Conservation (phyloP, 2,888 invertebrate genomes). For the Smittia sp. region DNA sequence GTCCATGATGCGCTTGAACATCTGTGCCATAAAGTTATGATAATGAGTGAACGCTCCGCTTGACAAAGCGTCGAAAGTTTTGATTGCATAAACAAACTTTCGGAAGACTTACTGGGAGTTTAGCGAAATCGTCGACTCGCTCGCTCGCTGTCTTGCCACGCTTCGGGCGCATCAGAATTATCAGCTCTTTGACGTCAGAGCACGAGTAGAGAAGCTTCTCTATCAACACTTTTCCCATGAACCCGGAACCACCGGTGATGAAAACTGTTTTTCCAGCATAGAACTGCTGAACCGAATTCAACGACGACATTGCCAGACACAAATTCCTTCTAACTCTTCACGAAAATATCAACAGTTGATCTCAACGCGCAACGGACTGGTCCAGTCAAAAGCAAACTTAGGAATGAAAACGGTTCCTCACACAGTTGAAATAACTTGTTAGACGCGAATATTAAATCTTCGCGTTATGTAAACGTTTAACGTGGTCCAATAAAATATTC, state of each 20-base stretch:
- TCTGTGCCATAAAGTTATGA: conserved; percentile 54
- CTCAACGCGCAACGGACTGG: background rate
- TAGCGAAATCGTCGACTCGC: conserved; percentile 67
- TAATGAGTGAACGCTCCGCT: background rate
- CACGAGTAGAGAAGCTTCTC: conserved; percentile 68
- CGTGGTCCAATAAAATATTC: no score
- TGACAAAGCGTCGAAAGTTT: background rate
- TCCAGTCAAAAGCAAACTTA: background rate
- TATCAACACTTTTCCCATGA: conserved; percentile 64
- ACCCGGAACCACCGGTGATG: conserved; percentile 65
- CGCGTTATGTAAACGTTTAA: no score
- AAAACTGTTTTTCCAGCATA: conserved; percentile 62
- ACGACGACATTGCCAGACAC: background rate
- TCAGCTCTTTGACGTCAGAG: conserved; percentile 61
- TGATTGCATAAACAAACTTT: background rate
- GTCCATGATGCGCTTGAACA: conserved; percentile 69
- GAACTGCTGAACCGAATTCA: conserved; percentile 57
- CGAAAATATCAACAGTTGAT: background rate
- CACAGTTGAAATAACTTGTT: no score
- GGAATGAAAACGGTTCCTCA: background rate
- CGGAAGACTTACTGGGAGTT: conserved; percentile 61
- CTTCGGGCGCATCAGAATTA: conserved; percentile 64
- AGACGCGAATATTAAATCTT: no score
- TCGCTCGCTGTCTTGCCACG: conserved; percentile 63
- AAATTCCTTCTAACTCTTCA: background rate